Evolutionary conservation across 1,140 invertebrate genomes (phyloP).

Genomic region (Danaus melanippus): DNA sequence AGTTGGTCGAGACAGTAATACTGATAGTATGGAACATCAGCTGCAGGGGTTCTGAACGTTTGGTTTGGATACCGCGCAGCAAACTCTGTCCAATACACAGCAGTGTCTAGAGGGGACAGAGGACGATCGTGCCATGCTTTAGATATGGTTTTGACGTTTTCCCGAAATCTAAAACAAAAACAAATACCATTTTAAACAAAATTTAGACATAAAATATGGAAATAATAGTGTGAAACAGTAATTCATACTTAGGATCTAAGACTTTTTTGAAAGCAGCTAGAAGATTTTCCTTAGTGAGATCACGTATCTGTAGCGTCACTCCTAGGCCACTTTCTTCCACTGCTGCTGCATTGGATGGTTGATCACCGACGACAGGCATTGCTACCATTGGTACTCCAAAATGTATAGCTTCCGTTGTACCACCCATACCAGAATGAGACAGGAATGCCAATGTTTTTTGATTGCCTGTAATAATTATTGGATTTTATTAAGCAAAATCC

Average conservation of each 20-base stretch:
- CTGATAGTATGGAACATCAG: slow-evolving; percentile 74
- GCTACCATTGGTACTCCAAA: slow-evolving; percentile 82
- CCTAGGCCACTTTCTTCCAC: slow-evolving; percentile 75
- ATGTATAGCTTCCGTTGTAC: slow-evolving; percentile 81
- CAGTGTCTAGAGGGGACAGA: slow-evolving; percentile 66
- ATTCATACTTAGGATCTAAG: slow-evolving; percentile 73
- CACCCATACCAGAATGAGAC: slow-evolving; percentile 82
- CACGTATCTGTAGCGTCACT: slow-evolving; percentile 68
- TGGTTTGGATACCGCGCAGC: slow-evolving; percentile 74
- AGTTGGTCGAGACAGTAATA: slow-evolving; percentile 76
- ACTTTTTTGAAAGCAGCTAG: slow-evolving; percentile 70
- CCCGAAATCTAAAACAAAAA: slow-evolving; percentile 40
- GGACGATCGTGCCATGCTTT: slow-evolving; percentile 73
- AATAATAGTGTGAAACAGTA: neutral
- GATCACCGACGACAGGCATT: slow-evolving; percentile 81
- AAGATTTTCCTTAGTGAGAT: slow-evolving; percentile 75
- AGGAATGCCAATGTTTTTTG: slow-evolving; percentile 79
- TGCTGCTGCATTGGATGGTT: slow-evolving; percentile 75
- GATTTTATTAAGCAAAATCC: too few relatives aligned
- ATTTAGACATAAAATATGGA: too few relatives aligned
- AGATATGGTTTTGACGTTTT: slow-evolving; percentile 55
- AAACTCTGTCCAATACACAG: slow-evolving; percentile 77
- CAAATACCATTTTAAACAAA: slow-evolving; percentile 1
- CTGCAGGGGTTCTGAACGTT: slow-evolving; percentile 71
- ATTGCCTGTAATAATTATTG: slow-evolving; percentile 69